Evolutionary conservation across 2,888 invertebrate species (phyloP).

Genomic region (Deroplatys truncata): DNA sequence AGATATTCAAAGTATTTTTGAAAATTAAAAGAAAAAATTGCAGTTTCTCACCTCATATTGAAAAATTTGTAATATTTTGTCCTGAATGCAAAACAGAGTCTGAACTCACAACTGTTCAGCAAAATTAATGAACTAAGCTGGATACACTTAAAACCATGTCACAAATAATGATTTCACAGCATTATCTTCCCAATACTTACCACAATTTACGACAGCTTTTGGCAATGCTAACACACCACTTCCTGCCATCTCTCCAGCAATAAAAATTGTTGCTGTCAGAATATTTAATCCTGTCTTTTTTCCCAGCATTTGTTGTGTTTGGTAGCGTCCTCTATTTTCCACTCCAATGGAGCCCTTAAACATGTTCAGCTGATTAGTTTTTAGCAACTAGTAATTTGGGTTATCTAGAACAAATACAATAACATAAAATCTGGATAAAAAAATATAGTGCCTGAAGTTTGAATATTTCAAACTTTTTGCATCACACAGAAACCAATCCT

Average conservation of each 20-base stretch:
- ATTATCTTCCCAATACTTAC: constrained; percentile 43
- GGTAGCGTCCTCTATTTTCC: neutral
- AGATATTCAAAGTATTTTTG: too few species aligned
- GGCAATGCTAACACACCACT: constrained; percentile 68
- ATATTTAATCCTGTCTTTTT: constrained; percentile 43
- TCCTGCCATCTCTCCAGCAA: constrained; percentile 68
- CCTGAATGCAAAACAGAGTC: too few species aligned
- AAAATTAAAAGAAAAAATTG: too few species aligned
- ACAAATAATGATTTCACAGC: neutral
- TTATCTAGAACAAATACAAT: too few species aligned
- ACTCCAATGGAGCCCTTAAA: constrained; percentile 15
- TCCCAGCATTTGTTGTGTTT: neutral
- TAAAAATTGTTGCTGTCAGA: constrained; percentile 56
- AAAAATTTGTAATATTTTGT: too few species aligned
- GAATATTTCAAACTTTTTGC: too few species aligned
- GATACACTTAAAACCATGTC: neutral
- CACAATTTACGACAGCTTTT: constrained; percentile 58
- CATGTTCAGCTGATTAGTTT: neutral
- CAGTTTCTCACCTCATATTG: too few species aligned
- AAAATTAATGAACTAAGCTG: neutral
- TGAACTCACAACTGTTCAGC: too few species aligned
- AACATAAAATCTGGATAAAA: too few species aligned
- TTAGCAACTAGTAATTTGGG: neutral
- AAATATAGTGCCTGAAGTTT: too few species aligned
- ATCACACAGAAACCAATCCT: too few species aligned